These are phyloP conservation scores for Sebastes schlegelii DNA, from an alignment of 2,113 vertebrate genomes.

Conservation along the genomic window DNA sequence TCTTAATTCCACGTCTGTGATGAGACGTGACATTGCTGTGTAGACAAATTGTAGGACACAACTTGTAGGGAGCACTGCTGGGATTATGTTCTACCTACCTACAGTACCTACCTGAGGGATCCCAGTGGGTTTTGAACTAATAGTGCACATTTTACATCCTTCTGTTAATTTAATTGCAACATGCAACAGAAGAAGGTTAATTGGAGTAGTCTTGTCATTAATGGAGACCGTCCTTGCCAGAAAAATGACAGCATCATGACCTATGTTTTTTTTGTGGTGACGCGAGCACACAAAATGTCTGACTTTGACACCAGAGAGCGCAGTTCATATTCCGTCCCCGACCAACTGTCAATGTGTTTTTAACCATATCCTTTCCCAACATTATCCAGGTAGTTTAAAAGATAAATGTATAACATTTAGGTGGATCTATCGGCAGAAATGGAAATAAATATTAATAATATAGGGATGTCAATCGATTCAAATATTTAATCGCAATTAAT, in stretches of 20 bases:
- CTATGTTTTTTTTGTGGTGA: neutral
- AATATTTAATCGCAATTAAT: too few relatives aligned
- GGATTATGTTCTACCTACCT: slow-evolving; percentile 23
- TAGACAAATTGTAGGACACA: slow-evolving; percentile 40
- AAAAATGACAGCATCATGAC: neutral
- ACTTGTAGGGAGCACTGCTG: slow-evolving; percentile 6
- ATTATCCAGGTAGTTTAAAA: neutral
- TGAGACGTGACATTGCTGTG: slow-evolving; percentile 31
- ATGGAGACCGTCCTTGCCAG: neutral
- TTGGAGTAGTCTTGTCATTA: slow-evolving; percentile 14
- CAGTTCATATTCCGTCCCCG: neutral
- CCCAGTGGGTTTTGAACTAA: slow-evolving; percentile 25
- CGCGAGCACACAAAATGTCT: neutral
- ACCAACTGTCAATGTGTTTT: neutral
- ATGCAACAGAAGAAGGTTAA: slow-evolving; percentile 41
- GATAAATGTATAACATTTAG: too few relatives aligned
- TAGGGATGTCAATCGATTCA: too few relatives aligned
- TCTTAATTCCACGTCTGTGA: slow-evolving; percentile 13
- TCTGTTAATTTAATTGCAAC: slow-evolving; percentile 3
- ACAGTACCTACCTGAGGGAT: neutral
- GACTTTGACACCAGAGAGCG: neutral
- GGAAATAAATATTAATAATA: too few relatives aligned
- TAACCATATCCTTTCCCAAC: neutral
- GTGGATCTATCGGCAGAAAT: too few relatives aligned
- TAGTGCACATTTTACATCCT: slow-evolving; percentile 15